Evolutionary conservation across 2,113 vertebrate genomes (phyloP).

Genomic region (Calidris pugnax): DNA sequence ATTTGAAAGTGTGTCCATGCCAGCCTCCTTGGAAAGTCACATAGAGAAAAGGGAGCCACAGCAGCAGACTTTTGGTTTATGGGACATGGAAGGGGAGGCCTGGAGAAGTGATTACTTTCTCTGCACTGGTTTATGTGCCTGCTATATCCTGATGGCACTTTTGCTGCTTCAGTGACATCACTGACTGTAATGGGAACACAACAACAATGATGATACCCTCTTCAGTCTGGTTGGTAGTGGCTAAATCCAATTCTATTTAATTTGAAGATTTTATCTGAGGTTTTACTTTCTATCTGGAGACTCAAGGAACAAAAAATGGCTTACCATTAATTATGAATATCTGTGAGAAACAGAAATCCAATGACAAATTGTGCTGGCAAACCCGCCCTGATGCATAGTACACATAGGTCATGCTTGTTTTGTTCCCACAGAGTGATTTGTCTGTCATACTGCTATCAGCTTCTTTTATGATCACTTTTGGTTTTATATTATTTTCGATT

Average conservation of each 20-base stretch:
- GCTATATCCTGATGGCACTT: not conserved
- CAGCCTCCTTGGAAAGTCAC: not conserved
- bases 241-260: conserved; percentile 29
- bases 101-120: not conserved
- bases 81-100: fast-evolving
- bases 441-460: conserved; percentile 10
- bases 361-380: conserved; percentile 21
- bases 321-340: conserved; percentile 50
- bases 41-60: not conserved
- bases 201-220: not conserved
- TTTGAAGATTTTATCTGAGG: conserved; percentile 38
- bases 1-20: not conserved
- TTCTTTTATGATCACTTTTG: conserved; percentile 9
- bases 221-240: conserved; percentile 1
- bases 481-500: conserved; percentile 48
- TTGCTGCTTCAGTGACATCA: not conserved
- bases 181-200: not conserved
- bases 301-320: conserved; percentile 26
- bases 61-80: not conserved
- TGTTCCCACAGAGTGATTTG: not conserved
- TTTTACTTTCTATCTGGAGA: conserved; percentile 7
- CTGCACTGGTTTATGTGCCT: not conserved
- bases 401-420: conserved; percentile 2
- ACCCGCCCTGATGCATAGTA: not conserved
- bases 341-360: conserved; percentile 21